Evolutionary conservation across 2,797 vertebrate genomes (phyloP).

Genomic region (Parauchenoglanis punctatus): DNA sequence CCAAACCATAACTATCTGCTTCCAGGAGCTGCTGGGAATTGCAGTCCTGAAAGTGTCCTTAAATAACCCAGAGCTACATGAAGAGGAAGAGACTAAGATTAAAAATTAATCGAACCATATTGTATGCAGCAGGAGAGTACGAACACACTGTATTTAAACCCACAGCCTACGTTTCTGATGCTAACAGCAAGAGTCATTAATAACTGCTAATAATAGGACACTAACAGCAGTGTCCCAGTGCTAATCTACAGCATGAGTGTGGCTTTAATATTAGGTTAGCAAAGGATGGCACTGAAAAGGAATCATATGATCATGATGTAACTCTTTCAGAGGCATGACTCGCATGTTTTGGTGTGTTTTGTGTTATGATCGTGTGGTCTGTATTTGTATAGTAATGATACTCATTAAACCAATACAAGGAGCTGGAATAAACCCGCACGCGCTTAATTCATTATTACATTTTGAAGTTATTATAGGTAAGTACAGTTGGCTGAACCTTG

Average conservation of each 20-base stretch:
- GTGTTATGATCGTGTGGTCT: background rate
- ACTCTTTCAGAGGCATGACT: background rate
- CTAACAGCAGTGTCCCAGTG: background rate
- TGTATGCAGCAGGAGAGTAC: background rate
- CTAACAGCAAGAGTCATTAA: background rate
- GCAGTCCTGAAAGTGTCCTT: background rate
- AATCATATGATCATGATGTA: background rate
- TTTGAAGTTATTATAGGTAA: background rate
- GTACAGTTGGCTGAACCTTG: background rate
- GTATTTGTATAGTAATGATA: background rate
- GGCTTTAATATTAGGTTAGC: background rate
- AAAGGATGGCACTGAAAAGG: background rate
- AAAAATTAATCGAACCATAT: background rate
- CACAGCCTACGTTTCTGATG: background rate
- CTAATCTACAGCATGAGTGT: background rate
- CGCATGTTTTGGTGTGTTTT: background rate
- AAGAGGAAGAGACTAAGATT: background rate
- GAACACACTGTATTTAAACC: background rate
- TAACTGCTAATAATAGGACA: background rate
- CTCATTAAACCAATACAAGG: background rate
- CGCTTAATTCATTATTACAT: background rate
- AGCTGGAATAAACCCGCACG: background rate
- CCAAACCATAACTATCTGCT: background rate
- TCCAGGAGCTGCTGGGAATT: background rate
- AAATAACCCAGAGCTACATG: background rate